These are phyloP conservation scores for Tenebrio molitor DNA, from an alignment of 1,140 invertebrate species.

Conservation along the genomic window DNA sequence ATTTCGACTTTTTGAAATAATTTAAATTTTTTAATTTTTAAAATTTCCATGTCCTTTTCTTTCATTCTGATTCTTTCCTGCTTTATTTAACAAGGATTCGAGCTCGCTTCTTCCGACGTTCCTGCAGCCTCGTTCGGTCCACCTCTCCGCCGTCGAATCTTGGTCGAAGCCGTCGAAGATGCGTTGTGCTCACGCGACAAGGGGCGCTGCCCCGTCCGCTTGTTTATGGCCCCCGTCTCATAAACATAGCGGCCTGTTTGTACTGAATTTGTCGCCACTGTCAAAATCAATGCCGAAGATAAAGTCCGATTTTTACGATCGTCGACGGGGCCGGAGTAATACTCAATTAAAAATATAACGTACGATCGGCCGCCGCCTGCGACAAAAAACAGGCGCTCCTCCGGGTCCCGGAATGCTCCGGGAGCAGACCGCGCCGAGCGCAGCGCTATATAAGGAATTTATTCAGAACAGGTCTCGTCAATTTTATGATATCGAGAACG, in stretches of 20 bases:
- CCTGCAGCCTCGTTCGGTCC: neutral
- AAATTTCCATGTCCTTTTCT: no score
- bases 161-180: conserved; percentile 45
- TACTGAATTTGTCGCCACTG: conserved; percentile 62
- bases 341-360: conserved; percentile 60
- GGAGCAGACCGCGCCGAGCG: conserved; percentile 10
- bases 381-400: conserved; percentile 9
- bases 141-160: conserved; percentile 14
- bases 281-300: conserved; percentile 61
- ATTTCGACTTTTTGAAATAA: no score
- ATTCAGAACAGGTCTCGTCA: conserved; percentile 46
- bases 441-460: conserved; percentile 41
- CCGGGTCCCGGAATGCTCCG: conserved; percentile 36
- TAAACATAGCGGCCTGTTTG: conserved; percentile 58
- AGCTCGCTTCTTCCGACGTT: no score
- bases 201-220: conserved; percentile 52
- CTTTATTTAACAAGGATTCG: no score
- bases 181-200: conserved; percentile 57
- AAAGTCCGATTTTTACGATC: conserved; percentile 58
- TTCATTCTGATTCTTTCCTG: no score
- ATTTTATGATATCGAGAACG: conserved; percentile 43
- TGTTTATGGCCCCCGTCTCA: conserved; percentile 54
- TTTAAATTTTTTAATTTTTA: no score
- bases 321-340: conserved; percentile 48
- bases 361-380: conserved; percentile 14